Percentiles rank a stretch among this genome's conserved stretches.
phyloP scores from a whole-genome alignment of 2,797 vertebrate species.

The Delichon dasypus region DNA sequence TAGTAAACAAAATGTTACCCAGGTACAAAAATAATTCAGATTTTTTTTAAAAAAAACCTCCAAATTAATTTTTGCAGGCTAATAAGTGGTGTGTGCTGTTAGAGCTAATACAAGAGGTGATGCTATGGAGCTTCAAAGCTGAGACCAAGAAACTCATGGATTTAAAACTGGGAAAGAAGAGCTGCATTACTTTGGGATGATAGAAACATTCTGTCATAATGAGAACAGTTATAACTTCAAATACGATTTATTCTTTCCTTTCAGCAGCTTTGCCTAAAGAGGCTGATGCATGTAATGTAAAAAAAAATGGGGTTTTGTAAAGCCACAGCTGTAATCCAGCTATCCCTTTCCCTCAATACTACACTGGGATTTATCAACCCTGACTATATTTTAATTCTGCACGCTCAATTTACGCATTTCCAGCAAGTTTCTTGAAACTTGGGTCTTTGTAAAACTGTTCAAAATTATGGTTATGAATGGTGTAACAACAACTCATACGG shows the following conservation, averaged over 20 bases:
- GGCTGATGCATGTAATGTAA: too few species aligned
- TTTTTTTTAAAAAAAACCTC: not conserved
- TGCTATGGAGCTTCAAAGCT: not conserved
- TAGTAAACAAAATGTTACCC: not conserved
- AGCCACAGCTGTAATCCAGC: not conserved
- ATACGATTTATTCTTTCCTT: not conserved
- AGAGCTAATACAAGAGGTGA: not conserved
- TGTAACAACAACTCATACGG: too few species aligned
- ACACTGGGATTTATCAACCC: not conserved
- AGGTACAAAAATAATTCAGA: not conserved
- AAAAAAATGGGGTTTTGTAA: not conserved
- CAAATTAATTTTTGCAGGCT: not conserved
- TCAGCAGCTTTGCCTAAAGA: not conserved
- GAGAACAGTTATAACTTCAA: not conserved
- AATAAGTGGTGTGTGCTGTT: accelerated
- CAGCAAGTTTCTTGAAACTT: not conserved
- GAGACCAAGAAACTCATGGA: not conserved
- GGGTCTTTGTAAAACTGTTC: not conserved
- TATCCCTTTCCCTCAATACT: too few species aligned
- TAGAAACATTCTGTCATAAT: not conserved
- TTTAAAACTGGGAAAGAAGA: not conserved
- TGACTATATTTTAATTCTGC: not conserved
- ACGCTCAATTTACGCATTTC: not conserved
- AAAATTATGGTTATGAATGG: not conserved
- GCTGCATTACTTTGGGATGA: not conserved